A percentile compares a stretch with the other conserved stretches of the same genome.
phyloP scores from a whole-genome alignment of 2,113 vertebrate species.

The Pomatorhinus ruficollis region DNA sequence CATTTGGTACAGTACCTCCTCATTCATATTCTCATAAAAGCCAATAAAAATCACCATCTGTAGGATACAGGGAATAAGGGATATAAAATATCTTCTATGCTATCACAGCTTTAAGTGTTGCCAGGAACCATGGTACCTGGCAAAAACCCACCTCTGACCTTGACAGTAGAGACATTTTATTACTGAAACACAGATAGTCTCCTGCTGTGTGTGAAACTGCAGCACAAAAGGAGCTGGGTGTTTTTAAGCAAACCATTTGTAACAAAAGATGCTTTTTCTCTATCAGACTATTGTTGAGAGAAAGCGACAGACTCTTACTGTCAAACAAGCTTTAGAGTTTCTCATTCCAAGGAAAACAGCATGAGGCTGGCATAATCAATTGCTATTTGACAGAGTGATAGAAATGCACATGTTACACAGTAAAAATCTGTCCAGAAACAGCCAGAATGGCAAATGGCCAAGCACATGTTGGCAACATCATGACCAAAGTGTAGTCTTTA shows the following conservation, averaged over 20 bases:
- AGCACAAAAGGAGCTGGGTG: conserved; percentile 6
- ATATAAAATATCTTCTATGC: background rate
- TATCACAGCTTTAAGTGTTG: background rate
- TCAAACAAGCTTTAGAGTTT: conserved; percentile 23
- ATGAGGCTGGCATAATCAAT: background rate
- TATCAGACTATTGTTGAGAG: background rate
- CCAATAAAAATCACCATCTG: background rate
- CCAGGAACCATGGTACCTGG: background rate
- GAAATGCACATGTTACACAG: background rate
- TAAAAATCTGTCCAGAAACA: background rate
- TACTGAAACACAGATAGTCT: background rate
- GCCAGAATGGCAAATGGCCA: background rate
- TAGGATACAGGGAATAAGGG: background rate
- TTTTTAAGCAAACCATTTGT: conserved; percentile 42
- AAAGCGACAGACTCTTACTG: background rate
- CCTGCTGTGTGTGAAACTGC: background rate
- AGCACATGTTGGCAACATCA: rapidly evolving
- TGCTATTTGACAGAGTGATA: background rate
- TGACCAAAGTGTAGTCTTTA: background rate
- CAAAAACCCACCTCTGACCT: background rate
- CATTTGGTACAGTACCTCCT: background rate
- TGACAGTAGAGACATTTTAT: background rate
- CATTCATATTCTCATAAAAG: background rate
- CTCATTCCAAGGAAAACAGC: background rate
- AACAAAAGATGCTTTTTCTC: conserved; percentile 25